Conservation (phyloP, 92 coral and sea anemone species). For the Porites lobata region DNA sequence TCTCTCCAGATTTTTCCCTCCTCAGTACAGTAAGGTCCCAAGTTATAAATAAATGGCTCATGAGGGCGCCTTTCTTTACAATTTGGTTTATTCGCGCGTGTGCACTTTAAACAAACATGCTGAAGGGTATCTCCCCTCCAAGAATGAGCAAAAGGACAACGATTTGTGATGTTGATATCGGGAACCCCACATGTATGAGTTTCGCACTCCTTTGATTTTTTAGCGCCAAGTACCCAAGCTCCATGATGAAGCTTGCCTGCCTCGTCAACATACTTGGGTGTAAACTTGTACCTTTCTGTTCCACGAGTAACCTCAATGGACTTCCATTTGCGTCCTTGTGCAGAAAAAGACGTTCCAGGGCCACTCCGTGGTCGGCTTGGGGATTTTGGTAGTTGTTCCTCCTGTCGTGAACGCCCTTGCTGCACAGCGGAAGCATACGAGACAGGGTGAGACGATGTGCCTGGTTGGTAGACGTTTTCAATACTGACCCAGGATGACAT, state of each 20-base stretch:
- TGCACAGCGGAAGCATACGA: slow-evolving; percentile 25
- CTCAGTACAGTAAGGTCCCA: slow-evolving; percentile 42
- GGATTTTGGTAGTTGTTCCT: not conserved
- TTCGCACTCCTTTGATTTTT: no score
- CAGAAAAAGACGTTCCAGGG: not conserved
- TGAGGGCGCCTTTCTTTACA: slow-evolving; percentile 38
- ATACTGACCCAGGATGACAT: not conserved
- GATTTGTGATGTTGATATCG: no score
- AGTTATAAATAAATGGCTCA: slow-evolving; percentile 17
- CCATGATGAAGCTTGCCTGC: no score
- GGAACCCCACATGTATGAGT: no score
- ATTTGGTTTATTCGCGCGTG: not conserved
- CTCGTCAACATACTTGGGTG: no score
- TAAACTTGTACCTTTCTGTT: no score
- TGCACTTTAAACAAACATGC: slow-evolving; percentile 44
- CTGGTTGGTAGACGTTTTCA: not conserved
- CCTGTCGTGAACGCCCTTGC: not conserved
- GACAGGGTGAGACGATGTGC: not conserved
- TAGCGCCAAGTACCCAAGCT: no score
- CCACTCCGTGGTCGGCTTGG: not conserved
- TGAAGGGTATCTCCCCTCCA: slow-evolving; percentile 61
- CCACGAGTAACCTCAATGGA: no score
- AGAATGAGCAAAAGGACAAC: slow-evolving; percentile 32
- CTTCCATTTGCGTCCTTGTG: not conserved
- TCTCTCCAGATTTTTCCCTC: slow-evolving; percentile 42